Evolutionary conservation across 2,797 vertebrate genomes (phyloP), one percentile per base, ranked within the genome.

Genomic region (Xerus rutilus): DNA sequence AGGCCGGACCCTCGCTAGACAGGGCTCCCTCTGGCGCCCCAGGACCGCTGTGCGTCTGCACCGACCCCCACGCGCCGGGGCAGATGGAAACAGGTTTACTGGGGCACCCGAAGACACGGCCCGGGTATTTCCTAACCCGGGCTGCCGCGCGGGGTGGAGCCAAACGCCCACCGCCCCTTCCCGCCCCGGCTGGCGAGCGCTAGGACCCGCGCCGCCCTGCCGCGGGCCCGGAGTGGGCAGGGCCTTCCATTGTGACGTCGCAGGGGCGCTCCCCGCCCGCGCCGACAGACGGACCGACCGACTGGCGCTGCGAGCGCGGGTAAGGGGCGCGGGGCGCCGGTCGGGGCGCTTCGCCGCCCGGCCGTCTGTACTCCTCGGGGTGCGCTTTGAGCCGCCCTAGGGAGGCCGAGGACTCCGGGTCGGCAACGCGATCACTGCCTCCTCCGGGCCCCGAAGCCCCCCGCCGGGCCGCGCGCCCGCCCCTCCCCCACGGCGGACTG

Each of bases 191-290:
- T 5, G 1, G 17, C 5, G 67, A 59, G 3, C 91, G 65, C 91
- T 96, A 97, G 94, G 97, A 97, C 97, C 94, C 85, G 0, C 20
- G 43, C 77, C 82, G 47, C 49, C 20, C 4, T 35, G 12, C 3
- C 9, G 2, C 39, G 30, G 39, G 49, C 47, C 32, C 4, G 35
- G 6, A 7, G 45, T 49, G 92, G 95, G 94, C 77, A 82, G 83
- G 57, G 8, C 3, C 3, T 23, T 5, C 30, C 20, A 28, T 62
- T 92, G 94, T 96, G 92, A 88, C 96, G 92, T 74, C 64, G 32
- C 32, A 4, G 47, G 81, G 95, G 95, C 90, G 82, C 72, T 21
- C 13, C n/a, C 25, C 52, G 32, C 52, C 39, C 1, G 28, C 21
- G 43, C 23, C 0, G 89, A 17, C 67, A 0, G 94, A 43, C 89